Evolutionary conservation across 2,888 invertebrate genomes (phyloP), one percentile per base, ranked within the genome.

Genomic region (Helicoverpa assulta): DNA sequence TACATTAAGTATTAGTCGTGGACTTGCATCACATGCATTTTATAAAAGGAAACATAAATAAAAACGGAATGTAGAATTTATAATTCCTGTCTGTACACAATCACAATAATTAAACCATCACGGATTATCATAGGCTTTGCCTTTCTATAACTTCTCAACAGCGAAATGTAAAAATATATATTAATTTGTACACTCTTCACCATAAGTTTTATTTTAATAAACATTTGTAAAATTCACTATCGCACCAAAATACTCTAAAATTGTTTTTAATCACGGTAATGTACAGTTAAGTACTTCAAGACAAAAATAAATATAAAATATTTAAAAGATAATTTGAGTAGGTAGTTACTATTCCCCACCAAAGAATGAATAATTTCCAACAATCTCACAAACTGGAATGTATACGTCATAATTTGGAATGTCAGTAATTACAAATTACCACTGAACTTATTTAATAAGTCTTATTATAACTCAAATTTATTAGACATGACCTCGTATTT

Each of bases 131-230:
- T 83, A 94, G 95, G 95, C 95, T 95, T 89, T 91, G 95, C 95
- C 95, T 91, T 90, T 88, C 86, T 86, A 89, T 91, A 92, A 92
- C 90, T 91, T 92, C 90, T 94, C 92, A 93, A 94, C 93, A 94
- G 93, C 90, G 91, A 94, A 93, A 94, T 95, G 94, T 95, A 95
- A 95, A 95, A 95, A 95, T 95, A 95, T 95, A 95, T 95, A 94
- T 94, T 94, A 95, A 94, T 95, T 95, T 95, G 95, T 95, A 95
- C 95, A 95, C 89, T 94, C 89, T 94, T 90, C 89, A 88, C 89
- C 88, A 91, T 91, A 89, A 87, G 86, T 70, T 80, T 78, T 67
- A 78, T 88, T 91, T 91, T 89, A 91, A 90, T 89, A 93, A 94
- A 94, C 92, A 93, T 94, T 95, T 95, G 94, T 95, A 95, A 89